Evolutionary conservation across 2,888 invertebrate genomes (phyloP).

Genomic region (Cantharis lateralis): DNA sequence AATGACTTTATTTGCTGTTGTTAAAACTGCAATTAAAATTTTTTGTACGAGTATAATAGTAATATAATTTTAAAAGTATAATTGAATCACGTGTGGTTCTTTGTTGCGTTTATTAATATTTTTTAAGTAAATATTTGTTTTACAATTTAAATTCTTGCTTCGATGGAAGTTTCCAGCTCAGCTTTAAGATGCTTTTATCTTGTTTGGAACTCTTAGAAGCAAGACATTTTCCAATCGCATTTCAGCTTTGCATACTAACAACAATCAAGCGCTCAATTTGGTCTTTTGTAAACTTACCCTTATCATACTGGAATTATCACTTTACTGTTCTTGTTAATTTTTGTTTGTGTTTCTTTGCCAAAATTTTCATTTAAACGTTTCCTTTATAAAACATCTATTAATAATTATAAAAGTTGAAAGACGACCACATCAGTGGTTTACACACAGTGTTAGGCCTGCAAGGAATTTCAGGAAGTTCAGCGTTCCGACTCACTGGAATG

Average conservation of each 20-base stretch:
- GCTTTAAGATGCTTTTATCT: background rate
- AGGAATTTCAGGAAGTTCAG: background rate
- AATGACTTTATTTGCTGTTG: background rate
- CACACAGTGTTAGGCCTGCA: background rate
- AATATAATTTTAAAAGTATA: background rate
- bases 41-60: background rate
- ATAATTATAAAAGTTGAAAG: background rate
- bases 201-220: background rate
- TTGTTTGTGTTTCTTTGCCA: background rate
- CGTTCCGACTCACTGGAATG: background rate
- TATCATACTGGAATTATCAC: background rate
- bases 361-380: background rate
- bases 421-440: background rate
- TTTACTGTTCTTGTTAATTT: background rate
- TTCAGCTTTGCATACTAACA: background rate
- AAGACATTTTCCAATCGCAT: background rate
- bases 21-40: background rate
- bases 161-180: background rate
- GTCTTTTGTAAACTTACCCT: background rate
- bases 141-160: background rate
- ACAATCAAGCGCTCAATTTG: background rate
- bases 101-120: background rate
- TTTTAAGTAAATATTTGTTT: background rate
- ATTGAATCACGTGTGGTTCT: background rate
- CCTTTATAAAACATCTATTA: background rate